Base-by-base conservation (phyloP, 2,797 vertebrate species). In the Rhabdomys pumilio region DNA sequence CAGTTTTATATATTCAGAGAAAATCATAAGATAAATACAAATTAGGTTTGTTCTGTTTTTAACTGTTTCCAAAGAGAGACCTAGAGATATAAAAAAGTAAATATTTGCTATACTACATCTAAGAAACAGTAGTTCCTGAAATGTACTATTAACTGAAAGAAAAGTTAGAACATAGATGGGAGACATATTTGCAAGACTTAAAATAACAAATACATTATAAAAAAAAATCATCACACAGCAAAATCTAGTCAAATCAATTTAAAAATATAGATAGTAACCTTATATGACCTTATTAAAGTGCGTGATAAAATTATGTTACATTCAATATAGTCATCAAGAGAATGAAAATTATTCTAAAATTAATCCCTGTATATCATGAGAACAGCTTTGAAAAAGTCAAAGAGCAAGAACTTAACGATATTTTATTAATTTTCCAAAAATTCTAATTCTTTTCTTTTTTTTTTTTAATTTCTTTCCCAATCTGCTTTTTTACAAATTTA, bases 61-160 rank as follows among this genome's bases (percentile, higher is more conserved):
- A 87, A 29, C 3, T 15, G 26, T 75, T 93, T 93, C 34, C 67
- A 83, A 4, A 89, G 53, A 96, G 17, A 96, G 22, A 41, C 31
- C 47, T 7, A 22, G 10, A 89, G 2, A 5, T 3, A n/a, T 1
- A 59, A 94, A 76, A 76, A 15, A 72, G 22, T 38, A 38, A 81
- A 38, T 57, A 38, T 24, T 61, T 22, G 1, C 61, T 75, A 14
- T 34, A 47, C 11, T 59, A 65, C 73, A 79, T 47, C 61, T 53
- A 75, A 94, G 50, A 87, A 89, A 55, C 11, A 72, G 1, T 81
- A 17, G 19, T 67, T 38, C 47, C n/a, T 1, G 38, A 86, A 92
- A 44, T 38, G 22, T 5, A 92, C 10, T 47, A 22, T 89, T 90
- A 95, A 63, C 73, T 83, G 8, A 90, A 87, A 22, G 22, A 91